Evolutionary conservation across 2,113 vertebrate genomes (phyloP), one percentile per base, ranked within the genome.

Genomic region (Catagonus wagneri): DNA sequence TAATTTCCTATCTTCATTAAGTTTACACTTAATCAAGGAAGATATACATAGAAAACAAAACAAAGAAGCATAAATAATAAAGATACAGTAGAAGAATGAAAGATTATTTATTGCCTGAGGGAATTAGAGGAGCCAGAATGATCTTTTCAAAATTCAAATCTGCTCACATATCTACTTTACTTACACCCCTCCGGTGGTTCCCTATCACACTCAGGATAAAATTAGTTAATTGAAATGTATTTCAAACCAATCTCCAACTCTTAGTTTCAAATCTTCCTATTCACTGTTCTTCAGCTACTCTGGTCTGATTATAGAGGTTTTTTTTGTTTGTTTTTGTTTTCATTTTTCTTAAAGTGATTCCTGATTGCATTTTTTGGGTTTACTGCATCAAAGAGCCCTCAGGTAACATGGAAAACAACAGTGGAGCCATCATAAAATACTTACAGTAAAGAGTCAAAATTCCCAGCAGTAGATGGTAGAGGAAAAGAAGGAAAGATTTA

Each of bases 1-100:
- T 58, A 60, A 93, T 61, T 76, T 15, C 8, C 19, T 32, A 50
- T 92, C 44, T 88, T 88, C 17, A 68, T 75, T 92, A 75, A 75
- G 63, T 68, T 92, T 78, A 93, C 39, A 56, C 63, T 93, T 93
- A 93, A 34, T 84, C 71, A 84, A 84, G n/a, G 39, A 89, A 84
- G 15, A 22, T 76, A 71, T 29, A 58, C 22, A 50, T 4, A 71
- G 44, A 65, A 78, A 96, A 65, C 78, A 63, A 25, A 85, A 65
- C 5, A 86, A 52, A 69, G 34, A 91, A 61, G 36, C 54, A 10
- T 17, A 54, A 54, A 54, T n/a, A 76, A 68, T 36, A 76, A 83
- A 76, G n/a, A 83, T 22, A 25, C 83, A 93, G 52, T 61, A 36
- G 50, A 65, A 63, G 61, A 52, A 79, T 29, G 39, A 61, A 27